phyloP scores from a whole-genome alignment of 2,113 vertebrate genomes.

The Elgaria multicarinata region DNA sequence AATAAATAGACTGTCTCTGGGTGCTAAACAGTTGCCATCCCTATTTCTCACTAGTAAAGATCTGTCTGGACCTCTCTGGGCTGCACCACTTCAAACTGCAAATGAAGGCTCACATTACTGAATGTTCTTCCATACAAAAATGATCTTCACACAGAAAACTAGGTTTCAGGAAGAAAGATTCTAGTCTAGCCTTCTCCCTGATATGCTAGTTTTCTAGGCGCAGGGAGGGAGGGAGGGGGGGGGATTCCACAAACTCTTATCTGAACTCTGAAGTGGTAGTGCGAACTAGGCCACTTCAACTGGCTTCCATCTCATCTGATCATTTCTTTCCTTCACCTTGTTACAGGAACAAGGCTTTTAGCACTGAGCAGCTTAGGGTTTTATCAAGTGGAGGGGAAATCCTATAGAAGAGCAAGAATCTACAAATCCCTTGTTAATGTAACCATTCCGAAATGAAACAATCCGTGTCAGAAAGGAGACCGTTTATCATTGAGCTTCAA shows the following conservation, averaged over 20 bases:
- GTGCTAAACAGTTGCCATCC: not conserved
- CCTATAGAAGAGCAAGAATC: conserved; percentile 26
- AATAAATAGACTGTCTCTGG: not conserved
- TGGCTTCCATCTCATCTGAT: not conserved
- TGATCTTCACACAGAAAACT: not conserved
- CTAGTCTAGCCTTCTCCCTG: not conserved
- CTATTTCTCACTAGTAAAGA: not conserved
- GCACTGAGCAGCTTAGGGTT: conserved; percentile 5
- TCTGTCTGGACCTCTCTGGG: not conserved
- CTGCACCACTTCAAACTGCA: not conserved
- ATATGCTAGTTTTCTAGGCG: not conserved
- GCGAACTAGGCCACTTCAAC: not conserved
- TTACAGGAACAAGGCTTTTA: conserved; percentile 1
- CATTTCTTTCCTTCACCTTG: not conserved
- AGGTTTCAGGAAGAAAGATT: not conserved
- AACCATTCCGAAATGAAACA: conserved; percentile 47
- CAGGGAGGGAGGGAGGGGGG: too few relatives aligned
- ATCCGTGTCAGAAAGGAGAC: not conserved
- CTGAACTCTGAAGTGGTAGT: not conserved
- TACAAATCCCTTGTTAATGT: conserved; percentile 36
- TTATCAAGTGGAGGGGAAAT: conserved; percentile 6
- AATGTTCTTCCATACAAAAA: not conserved
- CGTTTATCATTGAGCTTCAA: not conserved
- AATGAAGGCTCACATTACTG: not conserved
- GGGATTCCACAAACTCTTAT: not conserved